Evolutionary conservation across 1,140 invertebrate genomes (phyloP), one percentile per base, ranked within the genome.

Genomic region (Lasaia peninsularis): DNA sequence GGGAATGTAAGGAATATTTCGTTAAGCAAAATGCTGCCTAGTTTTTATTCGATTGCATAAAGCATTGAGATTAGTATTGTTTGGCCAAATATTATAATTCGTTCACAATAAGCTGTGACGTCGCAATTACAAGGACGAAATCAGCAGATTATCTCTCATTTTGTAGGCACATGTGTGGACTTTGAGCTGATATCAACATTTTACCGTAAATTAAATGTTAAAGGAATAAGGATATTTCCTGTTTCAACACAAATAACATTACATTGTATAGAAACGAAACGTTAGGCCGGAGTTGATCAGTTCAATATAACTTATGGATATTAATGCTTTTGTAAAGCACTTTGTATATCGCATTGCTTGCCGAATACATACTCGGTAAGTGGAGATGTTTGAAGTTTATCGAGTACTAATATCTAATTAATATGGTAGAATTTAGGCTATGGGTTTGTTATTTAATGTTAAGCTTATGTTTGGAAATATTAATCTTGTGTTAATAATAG

Each of bases 401-500:
- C 14, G 37, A 9, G 37, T 18, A 18, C 37, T 28, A 18, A 20
- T 18, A 20, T 40, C 12, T 40, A 18, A 28, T 28, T 6, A 28
- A 40, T 40, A 1, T 14, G 12, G 14, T 37, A 16, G 35, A 16
- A 14, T 37, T 9, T 18, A 18, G 1, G 14, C 7, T 2, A 40
- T 5, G 14, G 2, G 12, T 40, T 40, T 2, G 16, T 40, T 18
- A 14, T 18, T 18, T 18, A 18, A 10, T 40, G 14, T 40, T 10
- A 35, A 31, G 6, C 10, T n/a, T 1, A 5, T 32, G 6, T 33
- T 18, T 8, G 24, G 32, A 2, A 44, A 35, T 59, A 32, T 20
- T n/a, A 33, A n/a, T 52, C 1, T 33, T 20, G 7, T 37, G 21
- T 37, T 24, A n/a, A 56, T 50, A 11, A 37, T 64, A 95, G 94